Base-by-base conservation (phyloP, 1,140 invertebrate genomes). In the Aphaenogaster floridana region DNA sequence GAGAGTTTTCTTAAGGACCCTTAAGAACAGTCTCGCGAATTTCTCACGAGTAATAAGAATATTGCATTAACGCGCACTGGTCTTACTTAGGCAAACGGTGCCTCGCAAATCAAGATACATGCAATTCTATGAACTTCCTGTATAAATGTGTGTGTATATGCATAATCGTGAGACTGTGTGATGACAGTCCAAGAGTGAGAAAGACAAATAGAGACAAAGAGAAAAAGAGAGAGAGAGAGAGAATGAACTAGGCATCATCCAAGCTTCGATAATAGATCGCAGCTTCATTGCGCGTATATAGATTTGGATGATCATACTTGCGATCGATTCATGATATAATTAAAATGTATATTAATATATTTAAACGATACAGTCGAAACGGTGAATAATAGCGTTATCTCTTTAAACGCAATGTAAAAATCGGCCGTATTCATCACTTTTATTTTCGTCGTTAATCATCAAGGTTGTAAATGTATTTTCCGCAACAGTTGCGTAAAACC, bases 21-120 rank as follows among this genome's bases (percentile, higher is more conserved):
- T 28, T 13, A 48, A 15, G 5, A 50, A 15, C 17, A 0, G 17
- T 17, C 1, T 57, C n/a, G 45, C 5, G 13, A 52, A 54, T 69
- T 80, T 69, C 13, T 45, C 15, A 80, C n/a, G 21, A 42, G 39
- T 42, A 57, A 42, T 57, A 54, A 28, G 54, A 69, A 69, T 80
- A 69, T 69, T 28, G 5, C 13, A 13, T 68, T 69, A 54, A 54
- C 2, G n/a, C 8, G 4, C 42, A n/a, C 2, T 5, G 3, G 6
- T 39, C 9, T 45, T 52, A 17, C 9, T 45, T 52, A 17, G 15
- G 1, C 13, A 52, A 68, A 39, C 15, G 9, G 7, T 52, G 4
- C 17, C 34, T 39, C 11, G 4, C 3, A 39, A 80, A 48, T 36
- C 15, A 52, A 13, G 9, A 42, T 45, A 1, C 28, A 21, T 54